phyloP scores from a whole-genome alignment of 2,888 invertebrate genomes.

The Drosophila monieri region DNA sequence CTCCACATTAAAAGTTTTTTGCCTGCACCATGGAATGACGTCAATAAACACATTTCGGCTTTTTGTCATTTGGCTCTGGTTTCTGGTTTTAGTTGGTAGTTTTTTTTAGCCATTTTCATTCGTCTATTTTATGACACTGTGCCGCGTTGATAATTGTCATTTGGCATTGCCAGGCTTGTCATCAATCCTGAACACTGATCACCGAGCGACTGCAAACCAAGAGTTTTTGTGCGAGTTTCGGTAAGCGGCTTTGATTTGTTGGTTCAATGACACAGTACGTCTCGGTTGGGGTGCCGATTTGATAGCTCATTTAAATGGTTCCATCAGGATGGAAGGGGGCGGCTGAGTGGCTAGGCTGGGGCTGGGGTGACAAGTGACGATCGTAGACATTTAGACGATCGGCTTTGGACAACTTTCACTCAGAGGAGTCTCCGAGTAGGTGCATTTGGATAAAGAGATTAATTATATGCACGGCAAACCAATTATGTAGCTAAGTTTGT shows the following conservation, averaged over 20 bases:
- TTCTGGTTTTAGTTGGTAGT: conserved; percentile 45
- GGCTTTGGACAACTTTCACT: conserved; percentile 62
- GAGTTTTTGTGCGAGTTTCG: conserved; percentile 53
- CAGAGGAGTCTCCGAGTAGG: conserved; percentile 5
- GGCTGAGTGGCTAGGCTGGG: too few species aligned
- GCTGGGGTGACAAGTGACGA: conserved; percentile 36
- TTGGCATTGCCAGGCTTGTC: conserved; percentile 64
- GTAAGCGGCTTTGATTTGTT: conserved; percentile 71
- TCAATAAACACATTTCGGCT: conserved; percentile 73
- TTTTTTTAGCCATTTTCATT: conserved; percentile 12
- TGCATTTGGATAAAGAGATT: conserved; percentile 44
- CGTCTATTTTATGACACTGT: conserved; percentile 58
- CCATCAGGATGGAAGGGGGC: conserved; percentile 6
- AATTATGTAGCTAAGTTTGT: conserved; percentile 41
- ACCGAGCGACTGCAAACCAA: conserved; percentile 56
- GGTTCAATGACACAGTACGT: conserved; percentile 66
- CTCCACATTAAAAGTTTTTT: conserved; percentile 50
- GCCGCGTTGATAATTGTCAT: conserved; percentile 68
- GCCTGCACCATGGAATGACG: conserved; percentile 63
- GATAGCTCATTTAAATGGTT: conserved; percentile 75
- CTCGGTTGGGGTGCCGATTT: conserved; percentile 63
- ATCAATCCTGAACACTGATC: conserved; percentile 64
- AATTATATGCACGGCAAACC: conserved; percentile 37
- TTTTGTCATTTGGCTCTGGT: conserved; percentile 41
- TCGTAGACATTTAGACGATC: conserved; percentile 63